Percentiles rank a stretch among this genome's conserved stretches.
These are phyloP conservation scores for Acipenser oxyrinchus DNA, from an alignment of 2,797 vertebrate genomes.

Conservation along the genomic window DNA sequence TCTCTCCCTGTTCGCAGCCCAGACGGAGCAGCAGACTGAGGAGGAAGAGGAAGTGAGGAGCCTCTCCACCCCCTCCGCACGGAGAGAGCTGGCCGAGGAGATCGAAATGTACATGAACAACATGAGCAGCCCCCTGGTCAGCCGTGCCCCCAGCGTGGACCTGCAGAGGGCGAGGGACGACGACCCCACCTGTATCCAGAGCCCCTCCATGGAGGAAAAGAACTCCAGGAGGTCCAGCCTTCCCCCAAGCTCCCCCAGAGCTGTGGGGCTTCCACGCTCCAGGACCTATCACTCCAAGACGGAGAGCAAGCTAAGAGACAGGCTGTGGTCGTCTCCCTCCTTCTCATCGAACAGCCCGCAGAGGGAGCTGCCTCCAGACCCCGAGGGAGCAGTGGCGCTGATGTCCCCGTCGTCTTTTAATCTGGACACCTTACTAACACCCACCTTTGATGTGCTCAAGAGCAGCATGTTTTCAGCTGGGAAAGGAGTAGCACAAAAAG, in stretches of 20 bases:
- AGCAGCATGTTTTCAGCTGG: conserved; percentile 90
- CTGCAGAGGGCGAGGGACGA: conserved; percentile 41
- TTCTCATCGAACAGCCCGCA: conserved; percentile 69
- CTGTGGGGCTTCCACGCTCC: conserved; percentile 58
- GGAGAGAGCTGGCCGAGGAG: conserved; percentile 77
- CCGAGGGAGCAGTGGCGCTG: conserved; percentile 30
- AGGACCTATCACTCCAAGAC: conserved; percentile 61
- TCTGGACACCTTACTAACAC: conserved; percentile 81
- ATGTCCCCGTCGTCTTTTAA: conserved; percentile 79
- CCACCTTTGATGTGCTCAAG: conserved; percentile 84
- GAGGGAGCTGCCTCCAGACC: conserved; percentile 49
- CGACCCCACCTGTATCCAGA: conserved; percentile 50
- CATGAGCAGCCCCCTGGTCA: conserved; percentile 75
- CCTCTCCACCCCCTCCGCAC: conserved; percentile 53
- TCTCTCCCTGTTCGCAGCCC: conserved; percentile 69
- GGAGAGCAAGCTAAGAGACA: conserved; percentile 62
- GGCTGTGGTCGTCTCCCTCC: conserved; percentile 81
- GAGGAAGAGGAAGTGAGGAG: conserved; percentile 48
- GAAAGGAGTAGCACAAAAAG: conserved; percentile 94
- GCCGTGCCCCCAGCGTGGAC: conserved; percentile 70
- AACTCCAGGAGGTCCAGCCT: conserved; percentile 59
- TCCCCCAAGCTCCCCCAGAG: conserved; percentile 66
- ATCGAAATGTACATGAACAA: conserved; percentile 86
- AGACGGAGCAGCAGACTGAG: conserved; percentile 49
- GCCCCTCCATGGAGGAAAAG: conserved; percentile 32